These are phyloP conservation scores for Fundulus diaphanus DNA, from an alignment of 2,797 vertebrate genomes.

Conservation along the genomic window DNA sequence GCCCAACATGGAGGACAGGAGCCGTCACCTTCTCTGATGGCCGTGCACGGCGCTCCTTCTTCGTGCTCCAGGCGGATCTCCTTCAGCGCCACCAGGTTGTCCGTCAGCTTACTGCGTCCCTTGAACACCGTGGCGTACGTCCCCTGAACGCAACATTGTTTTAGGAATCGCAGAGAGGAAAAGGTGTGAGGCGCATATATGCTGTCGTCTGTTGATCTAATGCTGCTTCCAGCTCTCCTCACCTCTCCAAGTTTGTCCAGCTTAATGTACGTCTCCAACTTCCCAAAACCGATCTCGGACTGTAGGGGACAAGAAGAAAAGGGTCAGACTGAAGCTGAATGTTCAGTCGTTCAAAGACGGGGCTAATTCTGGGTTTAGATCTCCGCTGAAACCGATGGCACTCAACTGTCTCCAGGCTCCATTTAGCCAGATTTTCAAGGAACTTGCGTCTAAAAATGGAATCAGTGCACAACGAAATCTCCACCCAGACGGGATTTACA, in stretches of 20 bases:
- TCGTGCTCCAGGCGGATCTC: slow-evolving; percentile 98
- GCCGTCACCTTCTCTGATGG: slow-evolving; percentile 94
- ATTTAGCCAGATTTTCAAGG: no score
- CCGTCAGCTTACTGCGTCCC: slow-evolving; percentile 96
- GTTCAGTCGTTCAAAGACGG: no score
- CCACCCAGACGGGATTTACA: not conserved
- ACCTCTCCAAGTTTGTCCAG: slow-evolving; percentile 99
- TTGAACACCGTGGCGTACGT: slow-evolving; percentile 99
- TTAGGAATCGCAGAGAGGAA: no score
- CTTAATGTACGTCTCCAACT: slow-evolving; percentile 99
- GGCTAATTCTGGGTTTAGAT: no score
- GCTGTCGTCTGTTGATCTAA: not conserved
- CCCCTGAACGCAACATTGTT: slow-evolving; percentile 79
- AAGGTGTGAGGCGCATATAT: not conserved
- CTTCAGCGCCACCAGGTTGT: slow-evolving; percentile 97
- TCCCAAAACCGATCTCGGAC: slow-evolving; percentile 99
- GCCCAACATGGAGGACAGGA: not conserved
- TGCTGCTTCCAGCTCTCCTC: slow-evolving; percentile 19
- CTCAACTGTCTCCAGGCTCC: no score
- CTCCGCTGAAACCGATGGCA: no score
- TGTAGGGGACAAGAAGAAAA: slow-evolving; percentile 59
- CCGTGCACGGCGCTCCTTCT: slow-evolving; percentile 96
- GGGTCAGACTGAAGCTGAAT: slow-evolving; percentile 4
- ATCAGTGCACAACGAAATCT: no score
- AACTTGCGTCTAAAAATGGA: no score